These are phyloP conservation scores for Anticlea derivata DNA, from an alignment of 2,888 invertebrate genomes.

Conservation along the genomic window DNA sequence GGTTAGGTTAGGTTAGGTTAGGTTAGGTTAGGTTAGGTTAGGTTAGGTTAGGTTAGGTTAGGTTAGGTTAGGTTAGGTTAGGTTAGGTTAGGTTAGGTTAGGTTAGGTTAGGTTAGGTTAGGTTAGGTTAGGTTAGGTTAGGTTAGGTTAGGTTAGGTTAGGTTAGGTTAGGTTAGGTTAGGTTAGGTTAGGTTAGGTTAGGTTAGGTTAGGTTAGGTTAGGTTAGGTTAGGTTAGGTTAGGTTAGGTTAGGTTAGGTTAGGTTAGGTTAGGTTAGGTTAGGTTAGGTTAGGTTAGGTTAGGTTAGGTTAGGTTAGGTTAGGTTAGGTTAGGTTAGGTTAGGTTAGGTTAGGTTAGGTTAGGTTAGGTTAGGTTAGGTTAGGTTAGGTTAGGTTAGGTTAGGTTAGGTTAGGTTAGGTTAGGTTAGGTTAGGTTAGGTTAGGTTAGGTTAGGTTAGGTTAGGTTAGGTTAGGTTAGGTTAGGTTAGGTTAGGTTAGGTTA, in stretches of 20 bases:
- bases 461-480: conserved; percentile 33
- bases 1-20: conserved; percentile 33
- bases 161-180: conserved; percentile 30
- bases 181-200: conserved; percentile 31
- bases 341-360: conserved; percentile 31
- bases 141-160: conserved; percentile 29
- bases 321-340: conserved; percentile 32
- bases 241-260: conserved; percentile 34
- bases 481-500: conserved; percentile 36
- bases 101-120: conserved; percentile 40
- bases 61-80: conserved; percentile 39
- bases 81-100: conserved; percentile 39
- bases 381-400: conserved; percentile 31
- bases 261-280: conserved; percentile 35
- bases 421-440: conserved; percentile 30
- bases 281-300: conserved; percentile 40
- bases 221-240: conserved; percentile 32
- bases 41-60: conserved; percentile 36
- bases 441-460: conserved; percentile 32
- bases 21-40: conserved; percentile 33
- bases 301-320: conserved; percentile 40
- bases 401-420: conserved; percentile 39
- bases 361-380: conserved; percentile 29
- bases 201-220: conserved; percentile 33
- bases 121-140: conserved; percentile 23